Base-by-base conservation (phyloP, 2,888 invertebrate genomes). In the Capitulum mitella region DNA sequence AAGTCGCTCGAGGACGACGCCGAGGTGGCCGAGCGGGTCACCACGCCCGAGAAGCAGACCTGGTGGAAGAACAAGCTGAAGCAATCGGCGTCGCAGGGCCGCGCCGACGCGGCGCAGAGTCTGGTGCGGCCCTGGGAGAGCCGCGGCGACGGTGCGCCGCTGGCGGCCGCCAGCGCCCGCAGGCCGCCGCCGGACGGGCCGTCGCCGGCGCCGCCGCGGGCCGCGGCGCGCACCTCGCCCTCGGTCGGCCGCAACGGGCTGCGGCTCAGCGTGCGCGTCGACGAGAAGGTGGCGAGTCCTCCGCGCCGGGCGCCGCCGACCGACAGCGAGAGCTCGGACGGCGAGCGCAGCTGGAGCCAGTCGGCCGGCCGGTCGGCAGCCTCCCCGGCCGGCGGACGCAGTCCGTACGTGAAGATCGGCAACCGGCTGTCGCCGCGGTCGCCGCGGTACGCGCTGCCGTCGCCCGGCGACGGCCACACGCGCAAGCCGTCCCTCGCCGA, bases 91-190 rank as follows among this genome's bases (percentile, higher is more conserved):
- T n/a, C n/a, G 70, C 29, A 34, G 22, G 5, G 74, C 37, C 40
- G 37, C 29, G 22, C 26, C 6, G 40, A 74, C 40, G 3, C 75
- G 26, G 75, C 29, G 14, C 75, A 40, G 46, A 43, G 29, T 10
- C 75, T 46, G 75, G 75, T 75, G 75, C 75, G 75, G n/a, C 75
- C 75, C 26, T 75, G 75, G 75, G 75, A 75, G 75, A 75, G 29
- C 43, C 70, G 34, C 22, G 19, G 19, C 12, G 43, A 16, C 43
- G 75, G n/a, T 3, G 14, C 46, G 29, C 14, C 46, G 75, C 10
- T 26, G 1, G 74, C 22, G 2, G 61, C 14, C 32, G 61, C 29
- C 26, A 40, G 22, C 26, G 37, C 6, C 40, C 74, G n/a, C 1
- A 40, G 16, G 6, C 19, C 34, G 22, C 19, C 37, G 37, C 34